Percentiles rank a stretch among this genome's conserved stretches.
phyloP scores from a whole-genome alignment of 2,113 vertebrate species.

The Pseudolaguvia tuberculata region DNA sequence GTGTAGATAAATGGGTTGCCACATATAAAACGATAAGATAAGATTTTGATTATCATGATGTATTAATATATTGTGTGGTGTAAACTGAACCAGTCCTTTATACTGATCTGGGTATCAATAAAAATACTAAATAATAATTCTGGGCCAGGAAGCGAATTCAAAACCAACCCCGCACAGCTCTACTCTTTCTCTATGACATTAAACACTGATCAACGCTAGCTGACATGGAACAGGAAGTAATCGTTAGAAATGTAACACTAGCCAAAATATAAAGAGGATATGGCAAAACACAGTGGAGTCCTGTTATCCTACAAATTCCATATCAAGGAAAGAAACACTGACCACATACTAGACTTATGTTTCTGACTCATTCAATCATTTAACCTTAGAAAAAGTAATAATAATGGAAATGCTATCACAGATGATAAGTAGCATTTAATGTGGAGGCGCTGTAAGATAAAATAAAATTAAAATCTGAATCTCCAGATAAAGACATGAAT shows the following conservation, averaged over 20 bases:
- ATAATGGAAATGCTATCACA: neutral
- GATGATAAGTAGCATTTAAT: neutral
- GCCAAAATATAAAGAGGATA: too few species aligned
- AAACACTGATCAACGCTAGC: constrained; percentile 25
- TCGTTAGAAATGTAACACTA: too few species aligned
- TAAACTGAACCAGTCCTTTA: neutral
- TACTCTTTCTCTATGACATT: neutral
- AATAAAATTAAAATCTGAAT: too few species aligned
- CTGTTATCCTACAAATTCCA: neutral
- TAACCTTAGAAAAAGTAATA: neutral
- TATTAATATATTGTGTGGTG: neutral
- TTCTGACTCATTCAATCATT: neutral
- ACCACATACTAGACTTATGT: neutral
- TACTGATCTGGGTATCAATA: neutral
- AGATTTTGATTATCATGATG: neutral
- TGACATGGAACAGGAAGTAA: constrained; percentile 21
- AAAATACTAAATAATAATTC: too few species aligned
- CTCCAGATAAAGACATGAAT: too few species aligned
- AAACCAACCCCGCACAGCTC: neutral
- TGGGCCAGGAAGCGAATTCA: neutral
- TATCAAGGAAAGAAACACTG: neutral
- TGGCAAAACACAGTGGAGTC: too few species aligned
- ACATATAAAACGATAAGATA: neutral
- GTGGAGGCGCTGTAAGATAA: neutral
- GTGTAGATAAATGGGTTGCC: neutral